phyloP scores from a whole-genome alignment of 92 coral and sea anemone species.

The Anthopleura xanthogrammica region DNA sequence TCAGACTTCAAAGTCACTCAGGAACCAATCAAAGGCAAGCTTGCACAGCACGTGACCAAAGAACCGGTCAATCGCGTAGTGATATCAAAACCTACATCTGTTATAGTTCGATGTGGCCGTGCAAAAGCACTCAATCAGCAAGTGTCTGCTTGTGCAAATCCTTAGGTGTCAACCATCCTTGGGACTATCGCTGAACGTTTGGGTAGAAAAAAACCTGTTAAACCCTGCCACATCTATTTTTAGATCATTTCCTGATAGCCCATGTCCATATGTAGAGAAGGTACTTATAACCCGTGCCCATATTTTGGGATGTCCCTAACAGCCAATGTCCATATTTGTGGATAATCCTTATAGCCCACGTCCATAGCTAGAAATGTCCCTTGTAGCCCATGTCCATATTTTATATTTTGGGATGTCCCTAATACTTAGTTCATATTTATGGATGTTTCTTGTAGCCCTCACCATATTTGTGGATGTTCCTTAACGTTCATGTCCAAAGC shows the following conservation, averaged over 20 bases:
- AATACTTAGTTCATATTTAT: too few relatives aligned
- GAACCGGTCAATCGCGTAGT: constrained; percentile 44
- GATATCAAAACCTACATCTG: constrained; percentile 73
- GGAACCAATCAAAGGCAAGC: constrained; percentile 61
- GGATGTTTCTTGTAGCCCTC: neutral
- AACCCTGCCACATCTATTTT: neutral
- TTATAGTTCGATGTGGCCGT: constrained; percentile 78
- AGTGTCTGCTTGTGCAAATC: constrained; percentile 17
- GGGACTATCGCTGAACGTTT: too few relatives aligned
- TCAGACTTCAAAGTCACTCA: constrained; percentile 61
- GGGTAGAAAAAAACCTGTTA: too few relatives aligned
- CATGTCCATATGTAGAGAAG: neutral
- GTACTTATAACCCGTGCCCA: neutral
- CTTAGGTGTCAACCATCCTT: neutral
- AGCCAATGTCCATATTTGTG: neutral
- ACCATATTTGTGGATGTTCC: neutral
- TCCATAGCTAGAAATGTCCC: too few relatives aligned
- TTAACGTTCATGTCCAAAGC: neutral
- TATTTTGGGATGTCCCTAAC: neutral
- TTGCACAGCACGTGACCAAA: constrained; percentile 43
- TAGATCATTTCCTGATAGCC: neutral
- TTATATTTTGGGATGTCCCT: too few relatives aligned
- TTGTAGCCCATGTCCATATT: too few relatives aligned
- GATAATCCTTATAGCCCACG: too few relatives aligned
- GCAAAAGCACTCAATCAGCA: constrained; percentile 57